Percentiles rank a stretch among this genome's conserved stretches.
phyloP scores from a whole-genome alignment of 2,113 vertebrate genomes.

The Pimephales promelas region DNA sequence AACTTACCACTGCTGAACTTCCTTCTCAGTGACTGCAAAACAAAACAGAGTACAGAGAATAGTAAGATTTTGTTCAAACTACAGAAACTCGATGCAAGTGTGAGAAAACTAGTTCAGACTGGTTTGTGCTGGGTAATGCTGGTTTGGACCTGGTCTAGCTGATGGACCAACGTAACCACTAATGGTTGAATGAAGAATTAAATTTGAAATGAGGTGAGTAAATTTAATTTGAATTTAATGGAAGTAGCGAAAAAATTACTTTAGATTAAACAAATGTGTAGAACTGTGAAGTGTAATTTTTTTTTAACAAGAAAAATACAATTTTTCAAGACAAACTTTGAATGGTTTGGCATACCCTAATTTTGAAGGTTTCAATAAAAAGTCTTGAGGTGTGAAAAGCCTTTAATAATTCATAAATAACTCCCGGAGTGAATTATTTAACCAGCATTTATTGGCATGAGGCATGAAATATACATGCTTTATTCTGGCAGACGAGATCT shows the following conservation, averaged over 20 bases:
- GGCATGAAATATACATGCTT: too few species aligned
- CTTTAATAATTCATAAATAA: too few species aligned
- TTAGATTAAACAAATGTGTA: neutral
- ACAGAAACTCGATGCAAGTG: neutral
- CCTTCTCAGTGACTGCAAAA: slow-evolving; percentile 62
- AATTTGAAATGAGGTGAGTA: neutral
- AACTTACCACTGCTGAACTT: slow-evolving; percentile 62
- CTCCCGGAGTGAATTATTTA: too few species aligned
- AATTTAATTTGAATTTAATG: neutral
- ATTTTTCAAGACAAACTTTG: neutral
- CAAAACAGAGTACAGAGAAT: slow-evolving; percentile 20
- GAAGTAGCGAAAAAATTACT: neutral
- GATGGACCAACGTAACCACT: neutral
- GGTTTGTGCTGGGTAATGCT: neutral
- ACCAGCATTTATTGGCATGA: too few species aligned
- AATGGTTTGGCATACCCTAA: neutral
- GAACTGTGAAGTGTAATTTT: neutral
- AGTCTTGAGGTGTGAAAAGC: neutral
- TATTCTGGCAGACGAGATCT: too few species aligned
- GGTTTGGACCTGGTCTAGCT: neutral
- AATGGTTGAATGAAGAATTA: neutral
- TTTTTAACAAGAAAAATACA: neutral
- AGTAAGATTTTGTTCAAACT: slow-evolving; percentile 10
- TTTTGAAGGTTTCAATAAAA: neutral
- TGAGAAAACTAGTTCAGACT: neutral